Conservation (phyloP, 1,140 invertebrate species). For the Drosophila bipectinata region DNA sequence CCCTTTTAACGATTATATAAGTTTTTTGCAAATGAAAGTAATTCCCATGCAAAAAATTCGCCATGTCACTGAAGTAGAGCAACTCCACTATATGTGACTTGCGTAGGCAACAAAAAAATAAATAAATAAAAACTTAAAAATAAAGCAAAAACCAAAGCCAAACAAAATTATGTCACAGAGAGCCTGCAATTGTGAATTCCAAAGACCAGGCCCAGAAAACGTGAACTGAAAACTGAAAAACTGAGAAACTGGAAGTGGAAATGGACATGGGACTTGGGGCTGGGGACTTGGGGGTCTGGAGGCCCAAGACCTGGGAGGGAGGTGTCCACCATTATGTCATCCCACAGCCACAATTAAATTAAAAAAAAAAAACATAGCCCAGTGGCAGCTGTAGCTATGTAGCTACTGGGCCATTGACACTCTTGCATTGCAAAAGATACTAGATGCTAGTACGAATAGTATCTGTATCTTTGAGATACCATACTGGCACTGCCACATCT, state of each 20-base stretch:
- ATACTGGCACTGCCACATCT: constrained; percentile 45
- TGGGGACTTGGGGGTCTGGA: neutral
- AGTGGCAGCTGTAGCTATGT: constrained; percentile 21
- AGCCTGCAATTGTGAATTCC: constrained; percentile 43
- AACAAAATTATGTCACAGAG: constrained; percentile 64
- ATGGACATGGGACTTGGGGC: neutral
- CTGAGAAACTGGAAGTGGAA: neutral
- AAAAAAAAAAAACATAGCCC: neutral
- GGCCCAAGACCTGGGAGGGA: neutral
- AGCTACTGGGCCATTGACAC: constrained; percentile 53
- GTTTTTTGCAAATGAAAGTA: neutral
- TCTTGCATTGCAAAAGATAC: constrained; percentile 16
- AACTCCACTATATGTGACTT: constrained; percentile 4
- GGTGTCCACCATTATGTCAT: constrained; percentile 68
- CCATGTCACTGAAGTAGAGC: constrained; percentile 26
- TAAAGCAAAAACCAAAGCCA: neutral
- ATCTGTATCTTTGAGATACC: constrained; percentile 1
- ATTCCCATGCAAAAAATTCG: constrained; percentile 6
- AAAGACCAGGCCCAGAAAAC: constrained; percentile 59
- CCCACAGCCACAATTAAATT: constrained; percentile 28
- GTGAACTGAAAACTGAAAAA: constrained; percentile 35
- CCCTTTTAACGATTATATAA: constrained; percentile 16
- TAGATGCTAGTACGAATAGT: constrained; percentile 1
- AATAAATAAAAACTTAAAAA: constrained; percentile 19
- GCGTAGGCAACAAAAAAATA: constrained; percentile 17